Conservation (phyloP, 2,888 invertebrate genomes). For the Drosophila anomalata region DNA sequence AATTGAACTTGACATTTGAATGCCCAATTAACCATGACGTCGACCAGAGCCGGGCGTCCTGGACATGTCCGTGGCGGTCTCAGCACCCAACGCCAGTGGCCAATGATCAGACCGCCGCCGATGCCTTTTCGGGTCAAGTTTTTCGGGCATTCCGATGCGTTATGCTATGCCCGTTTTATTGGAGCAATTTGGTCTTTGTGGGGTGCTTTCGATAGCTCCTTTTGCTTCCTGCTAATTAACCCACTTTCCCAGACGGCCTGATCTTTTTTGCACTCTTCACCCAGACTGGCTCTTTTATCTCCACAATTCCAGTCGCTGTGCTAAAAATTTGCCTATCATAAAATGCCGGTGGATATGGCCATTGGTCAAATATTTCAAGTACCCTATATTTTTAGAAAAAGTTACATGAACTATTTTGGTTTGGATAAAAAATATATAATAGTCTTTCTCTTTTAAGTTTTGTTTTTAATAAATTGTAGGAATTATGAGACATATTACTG, state of each 20-base stretch:
- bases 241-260: conserved; percentile 65
- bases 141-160: conserved; percentile 70
- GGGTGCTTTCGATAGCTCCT: conserved; percentile 11
- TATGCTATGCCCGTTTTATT: conserved; percentile 70
- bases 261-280: conserved; percentile 49
- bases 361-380: conserved; percentile 12
- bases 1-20: conserved; percentile 84
- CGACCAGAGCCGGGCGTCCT: conserved; percentile 44
- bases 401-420: background rate
- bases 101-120: conserved; percentile 3
- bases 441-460: background rate
- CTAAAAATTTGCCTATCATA: conserved; percentile 64
- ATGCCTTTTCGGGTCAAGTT: conserved; percentile 62
- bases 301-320: conserved; percentile 53
- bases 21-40: conserved; percentile 83
- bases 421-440: background rate
- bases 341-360: conserved; percentile 31
- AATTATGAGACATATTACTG: no score
- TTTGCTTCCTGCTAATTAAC: conserved; percentile 58
- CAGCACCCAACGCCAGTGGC: conserved; percentile 15
- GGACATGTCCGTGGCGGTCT: conserved; percentile 22
- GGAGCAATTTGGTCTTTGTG: conserved; percentile 49
- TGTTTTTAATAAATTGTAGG: no score
- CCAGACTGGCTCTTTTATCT: conserved; percentile 45
- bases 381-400: background rate